Percentiles rank a stretch among this genome's conserved stretches.
phyloP scores from a whole-genome alignment of 1,140 invertebrate species.

The Meloidogyne floridensis region DNA sequence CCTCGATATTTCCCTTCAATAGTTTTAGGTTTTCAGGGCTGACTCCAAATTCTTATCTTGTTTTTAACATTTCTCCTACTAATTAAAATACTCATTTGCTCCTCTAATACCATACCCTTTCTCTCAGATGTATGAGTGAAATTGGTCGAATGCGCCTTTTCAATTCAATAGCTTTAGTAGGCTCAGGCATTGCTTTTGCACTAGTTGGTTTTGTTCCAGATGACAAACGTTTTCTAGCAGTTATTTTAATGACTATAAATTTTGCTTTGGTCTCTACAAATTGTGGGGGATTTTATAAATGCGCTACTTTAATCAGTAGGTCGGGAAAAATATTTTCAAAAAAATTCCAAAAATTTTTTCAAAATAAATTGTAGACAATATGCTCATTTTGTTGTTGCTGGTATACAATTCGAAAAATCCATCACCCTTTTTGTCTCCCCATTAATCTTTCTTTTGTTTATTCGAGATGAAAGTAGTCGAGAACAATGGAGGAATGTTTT shows the following conservation, averaged over 20 bases:
- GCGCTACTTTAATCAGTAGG: slow-evolving; percentile 52
- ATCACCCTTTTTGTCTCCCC: slow-evolving; percentile 45
- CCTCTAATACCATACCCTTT: too few relatives aligned
- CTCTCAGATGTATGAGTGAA: slow-evolving; percentile 47
- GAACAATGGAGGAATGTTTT: slow-evolving; percentile 38
- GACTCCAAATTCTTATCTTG: too few relatives aligned
- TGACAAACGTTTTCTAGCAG: slow-evolving; percentile 34
- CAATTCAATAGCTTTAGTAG: slow-evolving; percentile 51
- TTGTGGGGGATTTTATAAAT: slow-evolving; percentile 59
- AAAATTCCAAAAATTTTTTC: not conserved
- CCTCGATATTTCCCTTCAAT: too few relatives aligned
- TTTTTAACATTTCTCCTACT: too few relatives aligned
- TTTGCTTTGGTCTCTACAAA: slow-evolving; percentile 51
- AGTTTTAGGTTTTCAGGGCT: too few relatives aligned
- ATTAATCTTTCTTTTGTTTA: slow-evolving; percentile 39
- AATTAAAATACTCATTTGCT: too few relatives aligned
- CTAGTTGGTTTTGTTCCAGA: slow-evolving; percentile 52
- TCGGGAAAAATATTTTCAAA: not conserved
- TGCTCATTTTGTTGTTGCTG: slow-evolving; percentile 42
- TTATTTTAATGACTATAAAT: slow-evolving; percentile 47
- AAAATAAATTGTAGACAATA: slow-evolving; percentile 34
- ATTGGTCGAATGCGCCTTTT: slow-evolving; percentile 48
- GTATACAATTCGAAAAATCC: slow-evolving; percentile 46
- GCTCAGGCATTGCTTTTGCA: slow-evolving; percentile 50
- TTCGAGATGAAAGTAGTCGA: slow-evolving; percentile 25